Evolutionary conservation across 2,797 vertebrate species (phyloP).

Genomic region (Gymnocypris eckloni): DNA sequence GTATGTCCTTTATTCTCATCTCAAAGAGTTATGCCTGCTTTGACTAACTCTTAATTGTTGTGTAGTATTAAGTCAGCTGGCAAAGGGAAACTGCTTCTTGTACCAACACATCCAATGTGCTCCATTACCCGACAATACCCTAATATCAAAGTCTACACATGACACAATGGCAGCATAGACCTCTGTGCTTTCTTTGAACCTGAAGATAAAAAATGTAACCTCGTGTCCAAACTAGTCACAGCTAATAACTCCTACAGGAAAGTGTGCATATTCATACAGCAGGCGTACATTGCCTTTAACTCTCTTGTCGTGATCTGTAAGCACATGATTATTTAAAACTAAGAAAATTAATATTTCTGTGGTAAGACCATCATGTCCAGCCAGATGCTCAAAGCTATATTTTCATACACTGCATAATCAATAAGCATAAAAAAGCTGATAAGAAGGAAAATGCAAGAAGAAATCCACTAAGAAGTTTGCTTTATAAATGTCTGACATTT

Average conservation of each 20-base stretch:
- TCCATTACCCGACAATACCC: background rate
- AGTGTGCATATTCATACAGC: background rate
- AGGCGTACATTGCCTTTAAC: background rate
- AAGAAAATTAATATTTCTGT: background rate
- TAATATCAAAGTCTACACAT: conserved; percentile 30
- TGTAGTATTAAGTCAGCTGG: background rate
- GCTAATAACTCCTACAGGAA: conserved; percentile 1
- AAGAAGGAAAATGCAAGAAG: background rate
- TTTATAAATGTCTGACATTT: background rate
- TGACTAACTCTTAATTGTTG: background rate
- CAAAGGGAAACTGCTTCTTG: conserved; percentile 7
- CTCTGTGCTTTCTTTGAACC: conserved; percentile 23
- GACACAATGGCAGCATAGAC: background rate
- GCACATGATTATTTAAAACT: background rate
- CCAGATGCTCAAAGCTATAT: background rate
- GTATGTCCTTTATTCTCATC: background rate
- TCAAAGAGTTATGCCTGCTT: background rate
- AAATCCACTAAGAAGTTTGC: background rate
- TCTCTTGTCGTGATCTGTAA: background rate
- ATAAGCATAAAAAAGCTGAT: background rate
- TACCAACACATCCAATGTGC: conserved; percentile 13
- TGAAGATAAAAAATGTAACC: conserved; percentile 16
- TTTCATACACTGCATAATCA: background rate
- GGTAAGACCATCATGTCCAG: background rate
- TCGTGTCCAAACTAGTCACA: background rate